Evolutionary conservation across 2,113 vertebrate genomes (phyloP), one percentile per base, ranked within the genome.

Genomic region (Paedocypris sp.): DNA sequence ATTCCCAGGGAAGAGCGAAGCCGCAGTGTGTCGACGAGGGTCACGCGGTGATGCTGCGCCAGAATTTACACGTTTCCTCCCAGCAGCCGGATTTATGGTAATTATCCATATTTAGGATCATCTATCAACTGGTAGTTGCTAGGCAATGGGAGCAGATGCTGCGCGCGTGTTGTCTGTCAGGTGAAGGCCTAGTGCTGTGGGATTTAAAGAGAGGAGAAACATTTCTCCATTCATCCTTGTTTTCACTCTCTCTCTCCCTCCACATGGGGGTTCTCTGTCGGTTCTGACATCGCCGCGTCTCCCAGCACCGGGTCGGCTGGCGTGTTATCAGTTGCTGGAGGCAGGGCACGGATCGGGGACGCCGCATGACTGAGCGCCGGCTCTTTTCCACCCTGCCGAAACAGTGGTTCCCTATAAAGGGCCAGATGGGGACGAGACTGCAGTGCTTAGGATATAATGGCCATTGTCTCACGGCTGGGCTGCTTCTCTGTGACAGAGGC

Each of bases 51-150:
- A 43, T 65, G 28, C 57, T 58, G 42, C 68, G 31, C 58, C 23
- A 41, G 28, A 38, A 54, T 53, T 31, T 66, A 70, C 64, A 66
- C 57, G 64, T 79, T 75, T 75, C 60, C 68, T 78, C 80, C 74
- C 80, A 80, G 75, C 74, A 77, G 75, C 79, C 80, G 85, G 82
- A 86, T 87, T 85, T 84, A 87, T 87, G 84, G 81, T 86, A 87
- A 87, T 87, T 85, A 86, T 86, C 83, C 82, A 83, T 85, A 84
- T 84, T 85, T 80, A 78, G 83, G 84, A 85, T 86, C 85, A 85
- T 87, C 84, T 80, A 85, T 87, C 82, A 87, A 85, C 81, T 79
- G 79, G 82, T 85, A 80, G 84, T 86, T 85, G 84, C 84, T 86
- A 86, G 81, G 85, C 82, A 62, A 87, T 86, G 79, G 75, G 78